Base-by-base conservation (phyloP, 2,797 vertebrate genomes). In the Pachyuromys duprasi region DNA sequence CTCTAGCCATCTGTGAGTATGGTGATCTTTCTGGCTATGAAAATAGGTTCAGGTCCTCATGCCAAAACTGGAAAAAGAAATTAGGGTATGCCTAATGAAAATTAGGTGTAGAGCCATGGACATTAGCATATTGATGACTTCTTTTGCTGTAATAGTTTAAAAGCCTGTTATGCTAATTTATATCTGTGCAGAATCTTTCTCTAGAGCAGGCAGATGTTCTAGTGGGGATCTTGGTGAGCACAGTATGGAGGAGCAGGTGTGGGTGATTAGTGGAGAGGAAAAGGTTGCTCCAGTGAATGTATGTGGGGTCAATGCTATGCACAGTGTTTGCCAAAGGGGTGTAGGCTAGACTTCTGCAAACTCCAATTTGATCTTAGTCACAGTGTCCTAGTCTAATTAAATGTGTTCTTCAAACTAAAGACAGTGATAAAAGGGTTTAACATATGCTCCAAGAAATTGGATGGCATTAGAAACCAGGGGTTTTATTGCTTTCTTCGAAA, bases 111-210 rank as follows among this genome's bases (percentile, higher is more conserved):
- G 42, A 57, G 57, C 42, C 70, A 69, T 5, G 31, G 79, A 89
- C 95, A 95, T 93, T 88, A 95, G 72, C 94, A 78, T 88, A 63
- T 55, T 93, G 69, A 70, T 42, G 80, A 75, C 39, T 89, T 60
- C 36, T 95, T 95, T 96, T 62, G 57, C 53, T 90, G 9, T 92
- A 88, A 92, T 90, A 93, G 72, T 94, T 95, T 79, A 86, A 90
- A 90, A 86, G 91, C 36, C 69, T 55, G 74, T 90, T 92, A 90
- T 75, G 63, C 55, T 93, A 75, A 82, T 93, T 86, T 57, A 17
- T n/a, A 81, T 94, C 70, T 67, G 33, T 8, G 18, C 13, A n/a
- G 94, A 95, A 33, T 81, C 89, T 92, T 87, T 94, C 89, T 82
- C 84, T 91, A 39, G 81, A 88, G 42, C 24, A 3, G 42, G 82